These are phyloP conservation scores for Pelmatolapia mariae DNA, from an alignment of 2,113 vertebrate species.

Conservation along the genomic window DNA sequence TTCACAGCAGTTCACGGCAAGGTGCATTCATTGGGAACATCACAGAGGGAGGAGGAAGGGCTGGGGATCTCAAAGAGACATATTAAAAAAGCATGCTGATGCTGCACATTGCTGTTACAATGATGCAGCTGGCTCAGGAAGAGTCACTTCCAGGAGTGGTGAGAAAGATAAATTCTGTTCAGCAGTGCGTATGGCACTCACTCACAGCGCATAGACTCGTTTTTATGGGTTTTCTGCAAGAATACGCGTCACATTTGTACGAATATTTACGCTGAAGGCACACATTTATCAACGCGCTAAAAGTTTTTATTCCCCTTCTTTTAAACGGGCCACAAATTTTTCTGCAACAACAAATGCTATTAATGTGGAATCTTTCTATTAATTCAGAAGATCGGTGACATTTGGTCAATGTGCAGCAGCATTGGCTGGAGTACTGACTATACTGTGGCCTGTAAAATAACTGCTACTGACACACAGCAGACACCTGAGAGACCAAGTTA, in stretches of 20 bases:
- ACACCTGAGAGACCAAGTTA: conserved; percentile 51
- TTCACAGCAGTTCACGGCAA: background rate
- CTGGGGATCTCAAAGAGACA: background rate
- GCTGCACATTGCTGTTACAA: background rate
- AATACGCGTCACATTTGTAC: background rate
- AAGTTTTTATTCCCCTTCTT: background rate
- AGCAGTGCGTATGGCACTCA: background rate
- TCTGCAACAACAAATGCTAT: background rate
- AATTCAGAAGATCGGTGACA: background rate
- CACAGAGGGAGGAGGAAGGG: background rate
- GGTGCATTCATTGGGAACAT: background rate
- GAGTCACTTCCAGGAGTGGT: background rate
- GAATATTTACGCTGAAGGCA: background rate
- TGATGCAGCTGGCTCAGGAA: background rate
- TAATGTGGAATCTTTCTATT: background rate
- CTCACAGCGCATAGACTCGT: background rate
- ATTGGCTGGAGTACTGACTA: background rate
- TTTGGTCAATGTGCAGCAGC: background rate
- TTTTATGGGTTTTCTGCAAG: background rate
- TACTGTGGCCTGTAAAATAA: background rate
- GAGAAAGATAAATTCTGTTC: background rate
- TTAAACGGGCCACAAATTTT: background rate
- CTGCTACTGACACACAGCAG: conserved; percentile 49
- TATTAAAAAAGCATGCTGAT: background rate
- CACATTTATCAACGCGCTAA: background rate